Conservation (phyloP, 1,140 invertebrate species). For the Calycopis cecrops region DNA sequence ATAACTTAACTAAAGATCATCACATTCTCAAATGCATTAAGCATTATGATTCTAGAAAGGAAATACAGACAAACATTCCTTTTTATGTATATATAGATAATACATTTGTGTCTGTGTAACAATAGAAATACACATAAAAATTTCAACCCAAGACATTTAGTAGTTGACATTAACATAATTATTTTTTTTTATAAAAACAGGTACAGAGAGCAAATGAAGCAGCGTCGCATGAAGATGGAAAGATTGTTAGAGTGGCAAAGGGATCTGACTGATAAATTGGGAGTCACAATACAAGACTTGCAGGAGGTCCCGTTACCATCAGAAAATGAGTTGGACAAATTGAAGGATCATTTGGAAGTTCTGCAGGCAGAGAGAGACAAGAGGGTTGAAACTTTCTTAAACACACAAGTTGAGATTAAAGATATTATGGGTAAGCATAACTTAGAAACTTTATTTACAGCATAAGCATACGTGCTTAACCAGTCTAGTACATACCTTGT, state of each 20-base stretch:
- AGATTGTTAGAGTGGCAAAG: constrained; percentile 59
- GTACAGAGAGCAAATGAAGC: constrained; percentile 58
- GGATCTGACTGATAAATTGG: constrained; percentile 61
- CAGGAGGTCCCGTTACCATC: constrained; percentile 69
- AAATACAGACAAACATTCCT: too few relatives aligned
- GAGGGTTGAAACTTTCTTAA: constrained; percentile 70
- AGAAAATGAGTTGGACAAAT: constrained; percentile 70
- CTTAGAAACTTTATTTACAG: background rate
- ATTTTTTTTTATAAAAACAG: constrained; percentile 26
- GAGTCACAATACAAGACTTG: constrained; percentile 59
- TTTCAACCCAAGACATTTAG: too few relatives aligned
- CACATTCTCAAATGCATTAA: too few relatives aligned
- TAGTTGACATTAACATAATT: background rate
- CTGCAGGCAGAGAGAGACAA: constrained; percentile 75
- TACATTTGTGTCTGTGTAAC: too few relatives aligned
- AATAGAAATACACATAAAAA: too few relatives aligned
- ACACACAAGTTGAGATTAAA: constrained; percentile 72
- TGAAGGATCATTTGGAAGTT: constrained; percentile 71
- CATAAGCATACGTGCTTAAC: too few relatives aligned
- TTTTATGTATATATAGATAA: too few relatives aligned
- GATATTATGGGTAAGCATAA: constrained; percentile 67
- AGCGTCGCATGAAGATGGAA: constrained; percentile 55
- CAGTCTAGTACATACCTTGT: too few relatives aligned
- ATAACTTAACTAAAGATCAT: too few relatives aligned
- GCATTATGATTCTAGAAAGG: too few relatives aligned